A percentile compares a stretch with the other conserved stretches of the same genome.
Conservation (phyloP, 2,797 vertebrate genomes). For the Amniataba percoides region DNA sequence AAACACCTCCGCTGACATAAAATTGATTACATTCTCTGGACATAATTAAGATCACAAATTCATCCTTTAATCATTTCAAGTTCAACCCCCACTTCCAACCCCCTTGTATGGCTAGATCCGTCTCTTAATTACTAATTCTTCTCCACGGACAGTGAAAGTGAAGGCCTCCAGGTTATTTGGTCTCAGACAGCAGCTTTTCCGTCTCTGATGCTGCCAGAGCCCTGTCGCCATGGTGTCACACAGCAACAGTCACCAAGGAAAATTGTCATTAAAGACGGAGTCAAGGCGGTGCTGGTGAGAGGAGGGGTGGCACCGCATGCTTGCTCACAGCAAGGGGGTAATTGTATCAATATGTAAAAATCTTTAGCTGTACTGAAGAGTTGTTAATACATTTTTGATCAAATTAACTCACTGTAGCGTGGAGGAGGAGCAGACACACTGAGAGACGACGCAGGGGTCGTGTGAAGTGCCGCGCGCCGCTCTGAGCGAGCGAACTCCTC, state of each 20-base stretch:
- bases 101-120: constrained; percentile 45
- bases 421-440: constrained; percentile 61
- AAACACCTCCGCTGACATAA: constrained; percentile 27
- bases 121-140: constrained; percentile 73
- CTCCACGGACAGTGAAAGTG: constrained; percentile 34
- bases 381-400: constrained; percentile 84
- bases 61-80: constrained; percentile 50
- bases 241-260: constrained; percentile 69
- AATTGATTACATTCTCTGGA: constrained; percentile 58
- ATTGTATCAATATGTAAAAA: constrained; percentile 88
- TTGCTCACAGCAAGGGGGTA: constrained; percentile 83
- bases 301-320: constrained; percentile 63
- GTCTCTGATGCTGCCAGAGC: constrained; percentile 48
- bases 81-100: constrained; percentile 1
- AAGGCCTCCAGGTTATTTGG: constrained; percentile 55
- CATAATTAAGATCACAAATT: constrained; percentile 62
- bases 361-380: constrained; percentile 76
- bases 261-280: constrained; percentile 78
- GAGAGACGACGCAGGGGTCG: constrained; percentile 54
- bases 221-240: constrained; percentile 52
- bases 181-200: constrained; percentile 52
- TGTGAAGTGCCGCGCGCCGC: constrained; percentile 33
- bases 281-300: constrained; percentile 43
- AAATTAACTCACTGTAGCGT: constrained; percentile 80
- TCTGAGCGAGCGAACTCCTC: constrained; percentile 64